Evolutionary conservation across 2,888 invertebrate species (phyloP).

Genomic region (Brachynemurus nebulosus): DNA sequence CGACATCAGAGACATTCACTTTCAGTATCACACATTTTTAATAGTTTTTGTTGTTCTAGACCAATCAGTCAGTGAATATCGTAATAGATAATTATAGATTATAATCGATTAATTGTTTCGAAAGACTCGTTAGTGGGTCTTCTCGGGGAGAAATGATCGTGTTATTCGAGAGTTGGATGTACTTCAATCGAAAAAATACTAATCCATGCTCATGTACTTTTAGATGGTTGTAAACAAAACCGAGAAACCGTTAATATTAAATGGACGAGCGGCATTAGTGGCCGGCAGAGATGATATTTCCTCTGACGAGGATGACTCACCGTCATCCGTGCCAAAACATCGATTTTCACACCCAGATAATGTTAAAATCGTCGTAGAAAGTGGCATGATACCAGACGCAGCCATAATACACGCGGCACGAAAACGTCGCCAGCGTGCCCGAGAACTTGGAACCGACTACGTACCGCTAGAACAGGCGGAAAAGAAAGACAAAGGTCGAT

Average conservation of each 20-base stretch:
- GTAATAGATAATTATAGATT: no score
- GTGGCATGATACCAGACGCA: slow-evolving; percentile 92
- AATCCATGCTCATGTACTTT: no score
- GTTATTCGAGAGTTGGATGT: no score
- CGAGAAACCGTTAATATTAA: slow-evolving; percentile 43
- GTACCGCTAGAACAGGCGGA: slow-evolving; percentile 36
- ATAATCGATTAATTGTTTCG: no score
- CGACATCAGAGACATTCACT: no score
- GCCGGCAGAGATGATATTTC: slow-evolving; percentile 54
- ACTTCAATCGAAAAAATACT: no score
- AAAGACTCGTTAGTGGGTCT: no score
- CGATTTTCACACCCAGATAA: slow-evolving; percentile 52
- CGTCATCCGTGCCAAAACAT: slow-evolving; percentile 28
- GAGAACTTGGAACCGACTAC: slow-evolving; percentile 62
- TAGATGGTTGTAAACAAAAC: slow-evolving; percentile 43
- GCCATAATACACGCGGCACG: slow-evolving; percentile 95
- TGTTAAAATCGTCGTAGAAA: slow-evolving; percentile 66
- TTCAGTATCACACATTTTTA: no score
- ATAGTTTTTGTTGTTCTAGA: no score
- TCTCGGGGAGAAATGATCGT: no score
- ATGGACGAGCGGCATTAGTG: slow-evolving; percentile 70
- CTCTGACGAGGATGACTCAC: slow-evolving; percentile 46
- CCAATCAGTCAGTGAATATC: no score
- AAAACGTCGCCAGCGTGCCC: slow-evolving; percentile 85
- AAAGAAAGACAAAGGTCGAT: slow-evolving; percentile 39